Conservation (phyloP, 2,113 vertebrate genomes). For the Sorex araneus region DNA sequence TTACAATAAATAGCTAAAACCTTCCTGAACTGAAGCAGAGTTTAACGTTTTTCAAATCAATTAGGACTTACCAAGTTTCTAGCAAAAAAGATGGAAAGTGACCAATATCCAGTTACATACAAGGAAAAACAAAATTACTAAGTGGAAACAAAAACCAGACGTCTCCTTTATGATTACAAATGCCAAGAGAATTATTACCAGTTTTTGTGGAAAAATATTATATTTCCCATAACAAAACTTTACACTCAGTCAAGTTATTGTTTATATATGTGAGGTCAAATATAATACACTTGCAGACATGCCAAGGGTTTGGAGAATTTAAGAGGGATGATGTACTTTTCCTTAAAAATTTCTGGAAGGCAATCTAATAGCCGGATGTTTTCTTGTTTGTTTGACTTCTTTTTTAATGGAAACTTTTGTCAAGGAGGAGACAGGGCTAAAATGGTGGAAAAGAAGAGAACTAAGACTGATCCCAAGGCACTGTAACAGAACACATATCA, state of each 20-base stretch:
- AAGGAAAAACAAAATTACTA: not conserved
- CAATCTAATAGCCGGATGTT: not conserved
- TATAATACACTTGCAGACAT: constrained; percentile 25
- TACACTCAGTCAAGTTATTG: constrained; percentile 5
- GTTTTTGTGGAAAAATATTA: constrained; percentile 49
- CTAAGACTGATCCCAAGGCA: too few relatives aligned
- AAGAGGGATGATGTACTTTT: constrained; percentile 37
- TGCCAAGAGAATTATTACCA: not conserved
- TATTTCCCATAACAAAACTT: not conserved
- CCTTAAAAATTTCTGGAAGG: constrained; percentile 47
- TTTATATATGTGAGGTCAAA: constrained; percentile 23
- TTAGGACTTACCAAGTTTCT: not conserved
- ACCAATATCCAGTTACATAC: not conserved
- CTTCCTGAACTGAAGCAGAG: not conserved
- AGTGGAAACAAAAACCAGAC: constrained; percentile 12
- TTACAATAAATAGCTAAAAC: not conserved
- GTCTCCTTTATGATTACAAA: constrained; percentile 31
- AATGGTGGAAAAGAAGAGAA: too few relatives aligned
- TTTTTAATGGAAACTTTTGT: too few relatives aligned
- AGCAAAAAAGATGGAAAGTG: constrained; percentile 41
- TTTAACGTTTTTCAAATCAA: constrained; percentile 39
- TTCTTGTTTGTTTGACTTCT: too few relatives aligned
- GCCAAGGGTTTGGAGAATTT: not conserved
- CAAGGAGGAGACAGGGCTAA: too few relatives aligned
- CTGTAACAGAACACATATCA: too few relatives aligned